Conservation (phyloP, 2,888 invertebrate species). For the Drosophila emarginata region DNA sequence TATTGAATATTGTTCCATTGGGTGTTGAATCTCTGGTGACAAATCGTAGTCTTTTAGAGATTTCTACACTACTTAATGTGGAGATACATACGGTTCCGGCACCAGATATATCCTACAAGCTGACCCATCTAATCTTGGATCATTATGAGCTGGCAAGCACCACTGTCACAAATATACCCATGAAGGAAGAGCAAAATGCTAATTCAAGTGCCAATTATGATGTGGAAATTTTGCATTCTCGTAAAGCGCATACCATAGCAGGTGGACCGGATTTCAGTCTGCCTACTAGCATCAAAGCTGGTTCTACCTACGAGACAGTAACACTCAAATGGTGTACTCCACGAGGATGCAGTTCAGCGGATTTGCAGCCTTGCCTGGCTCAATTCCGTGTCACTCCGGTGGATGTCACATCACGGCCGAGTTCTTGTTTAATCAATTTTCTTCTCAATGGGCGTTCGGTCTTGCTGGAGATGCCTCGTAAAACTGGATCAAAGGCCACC, state of each 20-base stretch:
- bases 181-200: constrained; percentile 99
- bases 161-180: constrained; percentile 98
- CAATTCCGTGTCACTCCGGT: constrained; percentile 97
- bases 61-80: constrained; percentile 88
- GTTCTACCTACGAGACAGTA: constrained; percentile 89
- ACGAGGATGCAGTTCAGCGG: constrained; percentile 91
- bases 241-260: constrained; percentile 92
- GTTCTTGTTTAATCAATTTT: constrained; percentile 98
- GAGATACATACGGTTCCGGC: constrained; percentile 92
- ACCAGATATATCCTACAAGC: constrained; percentile 88
- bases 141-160: constrained; percentile 97
- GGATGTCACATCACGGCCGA: constrained; percentile 97
- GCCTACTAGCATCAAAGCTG: constrained; percentile 87
- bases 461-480: constrained; percentile 94
- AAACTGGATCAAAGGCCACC: constrained; percentile 92
- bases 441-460: constrained; percentile 96
- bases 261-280: constrained; percentile 86
- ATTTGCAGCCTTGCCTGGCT: constrained; percentile 91
- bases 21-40: constrained; percentile 90
- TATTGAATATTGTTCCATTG: constrained; percentile 94
- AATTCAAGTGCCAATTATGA: constrained; percentile 99
- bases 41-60: constrained; percentile 87
- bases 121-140: constrained; percentile 89
- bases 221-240: constrained; percentile 97
- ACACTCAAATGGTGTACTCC: constrained; percentile 99